Percentiles rank a stretch among this genome's conserved stretches.
Conservation (phyloP, 2,888 invertebrate genomes). For the Stenolophus ochropezus region DNA sequence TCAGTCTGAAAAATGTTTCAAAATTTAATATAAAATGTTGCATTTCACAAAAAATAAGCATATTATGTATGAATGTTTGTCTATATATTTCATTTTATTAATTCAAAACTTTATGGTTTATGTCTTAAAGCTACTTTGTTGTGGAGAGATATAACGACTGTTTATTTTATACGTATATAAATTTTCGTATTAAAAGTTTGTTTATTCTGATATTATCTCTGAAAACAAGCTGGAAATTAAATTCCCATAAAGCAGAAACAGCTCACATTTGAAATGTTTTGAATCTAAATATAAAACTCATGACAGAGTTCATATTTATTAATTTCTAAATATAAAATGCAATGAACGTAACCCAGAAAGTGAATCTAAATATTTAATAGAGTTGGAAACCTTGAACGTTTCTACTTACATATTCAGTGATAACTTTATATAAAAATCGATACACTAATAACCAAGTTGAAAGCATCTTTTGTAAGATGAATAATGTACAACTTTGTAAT, state of each 20-base stretch:
- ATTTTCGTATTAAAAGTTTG: not conserved
- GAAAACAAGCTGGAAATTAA: not conserved
- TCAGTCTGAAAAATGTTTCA: too few species aligned
- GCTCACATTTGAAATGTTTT: not conserved
- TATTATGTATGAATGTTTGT: too few species aligned
- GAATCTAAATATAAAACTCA: not conserved
- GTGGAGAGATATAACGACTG: too few species aligned
- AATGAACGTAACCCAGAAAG: not conserved
- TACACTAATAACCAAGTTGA: conserved; percentile 33
- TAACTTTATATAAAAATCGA: conserved; percentile 26
- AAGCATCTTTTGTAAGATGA: conserved; percentile 26
- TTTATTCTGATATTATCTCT: not conserved
- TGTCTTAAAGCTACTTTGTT: too few species aligned
- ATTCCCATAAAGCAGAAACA: not conserved
- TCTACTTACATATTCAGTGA: conserved; percentile 23
- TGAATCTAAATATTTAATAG: conserved; percentile 8
- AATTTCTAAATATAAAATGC: not conserved
- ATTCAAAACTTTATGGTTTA: too few species aligned
- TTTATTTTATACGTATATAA: not conserved
- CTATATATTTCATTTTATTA: too few species aligned
- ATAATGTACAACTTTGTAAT: conserved; percentile 11
- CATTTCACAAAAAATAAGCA: too few species aligned
- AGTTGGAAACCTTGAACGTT: not conserved
- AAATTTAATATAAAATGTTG: too few species aligned
- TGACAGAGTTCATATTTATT: not conserved